Base-by-base conservation (phyloP, 1,140 invertebrate species). In the Steinernema feltiae region DNA sequence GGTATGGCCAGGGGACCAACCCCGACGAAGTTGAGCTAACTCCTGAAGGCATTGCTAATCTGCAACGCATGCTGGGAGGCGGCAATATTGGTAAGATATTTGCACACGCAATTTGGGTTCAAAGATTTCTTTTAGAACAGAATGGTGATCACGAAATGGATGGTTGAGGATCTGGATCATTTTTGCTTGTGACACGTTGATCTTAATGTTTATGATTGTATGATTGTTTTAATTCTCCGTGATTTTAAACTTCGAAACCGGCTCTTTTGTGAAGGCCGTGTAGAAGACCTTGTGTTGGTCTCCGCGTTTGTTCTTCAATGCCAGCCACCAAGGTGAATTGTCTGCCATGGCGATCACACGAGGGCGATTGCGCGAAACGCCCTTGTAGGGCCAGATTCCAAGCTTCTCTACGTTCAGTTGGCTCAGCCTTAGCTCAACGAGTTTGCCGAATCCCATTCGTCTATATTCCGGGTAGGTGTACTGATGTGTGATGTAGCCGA, bases 1-100 rank as follows among this genome's bases (percentile, higher is more conserved):
- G 30, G 24, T 29, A 32, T 29, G 31, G 41, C 41, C 3, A 53
- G n/a, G 21, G 76, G 35, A 77, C 41, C 7, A 73, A 73, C 24
- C 32, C 48, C 24, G 76, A 31, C 17, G 76, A 78, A 29, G 74
- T 78, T 3, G 1, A 78, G 35, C 46, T 77, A 53, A 31, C n/a
- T 0, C 35, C 76, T 48, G 76, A 77, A 35, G 76, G 76, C n/a
- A 76, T 30, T 76, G 76, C 76, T 15, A 77, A 77, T 78, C 75
- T 77, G 18, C 76, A 78, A 75, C 21, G 76, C 69, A 77, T 77
- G 17, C 63, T 77, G 30, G 74, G 76, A 17, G 74, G 74, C 17
- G 70, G 72, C n/a, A n/a, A n/a, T 24, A 32, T 17, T 17, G 72
- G 41, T 46, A 46, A 46, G 41, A n/a, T n/a, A 12, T n/a, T 46